These are phyloP conservation scores for Halcyon chelicuti DNA, from an alignment of 2,797 vertebrate species.

Conservation along the genomic window DNA sequence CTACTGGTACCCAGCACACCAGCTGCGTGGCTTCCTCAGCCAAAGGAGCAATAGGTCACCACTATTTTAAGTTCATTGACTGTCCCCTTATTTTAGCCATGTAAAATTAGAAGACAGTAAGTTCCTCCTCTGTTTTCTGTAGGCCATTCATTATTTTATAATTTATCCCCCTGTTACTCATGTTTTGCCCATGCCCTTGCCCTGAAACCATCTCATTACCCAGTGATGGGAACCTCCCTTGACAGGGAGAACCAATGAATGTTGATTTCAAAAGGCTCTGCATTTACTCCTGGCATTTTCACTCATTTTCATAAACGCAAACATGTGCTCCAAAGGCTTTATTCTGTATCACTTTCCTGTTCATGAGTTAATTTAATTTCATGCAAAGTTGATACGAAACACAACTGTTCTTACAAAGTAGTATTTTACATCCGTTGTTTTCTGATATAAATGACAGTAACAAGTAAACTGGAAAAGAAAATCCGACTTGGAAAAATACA, in stretches of 20 bases:
- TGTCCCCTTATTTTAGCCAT: slow-evolving; percentile 19
- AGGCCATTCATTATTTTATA: slow-evolving; percentile 41
- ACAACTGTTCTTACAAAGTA: background rate
- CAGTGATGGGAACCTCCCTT: background rate
- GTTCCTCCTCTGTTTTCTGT: slow-evolving; percentile 52
- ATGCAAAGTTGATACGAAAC: background rate
- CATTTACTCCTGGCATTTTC: slow-evolving; percentile 3
- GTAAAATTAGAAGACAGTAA: slow-evolving; percentile 31
- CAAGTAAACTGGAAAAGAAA: slow-evolving; percentile 13
- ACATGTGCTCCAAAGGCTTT: background rate
- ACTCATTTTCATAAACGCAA: slow-evolving; percentile 41
- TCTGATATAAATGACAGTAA: background rate
- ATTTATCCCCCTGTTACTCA: background rate
- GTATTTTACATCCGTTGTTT: background rate
- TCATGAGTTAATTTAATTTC: background rate
- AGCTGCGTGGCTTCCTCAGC: slow-evolving; percentile 51
- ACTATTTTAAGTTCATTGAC: slow-evolving; percentile 49
- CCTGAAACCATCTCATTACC: background rate
- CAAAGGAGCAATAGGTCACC: slow-evolving; percentile 58
- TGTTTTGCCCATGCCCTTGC: background rate
- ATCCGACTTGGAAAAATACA: slow-evolving; percentile 8
- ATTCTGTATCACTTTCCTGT: background rate
- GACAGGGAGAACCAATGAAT: background rate
- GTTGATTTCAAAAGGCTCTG: background rate
- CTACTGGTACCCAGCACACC: background rate